phyloP scores from a whole-genome alignment of 2,113 vertebrate species.

The Neolamprologus toae region DNA sequence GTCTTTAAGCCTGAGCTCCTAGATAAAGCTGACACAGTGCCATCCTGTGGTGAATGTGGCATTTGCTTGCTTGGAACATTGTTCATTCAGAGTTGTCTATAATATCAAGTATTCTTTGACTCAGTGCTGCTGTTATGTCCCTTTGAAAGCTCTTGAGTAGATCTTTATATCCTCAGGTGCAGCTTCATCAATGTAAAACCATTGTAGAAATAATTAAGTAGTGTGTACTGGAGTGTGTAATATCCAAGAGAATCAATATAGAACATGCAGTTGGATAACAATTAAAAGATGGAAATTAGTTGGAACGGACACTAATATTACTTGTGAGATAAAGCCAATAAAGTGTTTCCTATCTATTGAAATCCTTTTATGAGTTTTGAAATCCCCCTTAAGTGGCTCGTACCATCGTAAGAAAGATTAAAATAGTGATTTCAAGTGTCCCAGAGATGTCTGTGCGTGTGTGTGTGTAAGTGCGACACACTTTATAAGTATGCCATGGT shows the following conservation, averaged over 20 bases:
- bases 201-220: neutral
- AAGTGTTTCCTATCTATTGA: conserved; percentile 39
- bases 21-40: conserved; percentile 60
- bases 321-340: conserved; percentile 38
- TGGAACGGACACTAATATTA: conserved; percentile 46
- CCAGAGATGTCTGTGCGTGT: neutral
- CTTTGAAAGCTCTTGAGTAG: neutral
- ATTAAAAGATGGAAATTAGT: conserved; percentile 40
- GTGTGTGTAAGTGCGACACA: neutral
- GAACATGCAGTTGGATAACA: conserved; percentile 21
- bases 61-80: neutral
- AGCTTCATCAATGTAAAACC: conserved; percentile 22
- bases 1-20: neutral
- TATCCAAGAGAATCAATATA: conserved; percentile 17
- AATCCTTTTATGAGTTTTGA: conserved; percentile 40
- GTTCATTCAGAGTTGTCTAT: neutral
- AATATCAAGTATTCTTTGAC: neutral
- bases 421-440: conserved; percentile 15
- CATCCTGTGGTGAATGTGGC: conserved; percentile 58
- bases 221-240: conserved; percentile 12
- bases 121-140: neutral
- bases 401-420: neutral
- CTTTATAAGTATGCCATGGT: neutral
- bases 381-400: conserved; percentile 26
- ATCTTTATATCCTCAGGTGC: neutral